Conservation (phyloP, 92 coral and sea anemone species). For the Micromussa lordhowensis region DNA sequence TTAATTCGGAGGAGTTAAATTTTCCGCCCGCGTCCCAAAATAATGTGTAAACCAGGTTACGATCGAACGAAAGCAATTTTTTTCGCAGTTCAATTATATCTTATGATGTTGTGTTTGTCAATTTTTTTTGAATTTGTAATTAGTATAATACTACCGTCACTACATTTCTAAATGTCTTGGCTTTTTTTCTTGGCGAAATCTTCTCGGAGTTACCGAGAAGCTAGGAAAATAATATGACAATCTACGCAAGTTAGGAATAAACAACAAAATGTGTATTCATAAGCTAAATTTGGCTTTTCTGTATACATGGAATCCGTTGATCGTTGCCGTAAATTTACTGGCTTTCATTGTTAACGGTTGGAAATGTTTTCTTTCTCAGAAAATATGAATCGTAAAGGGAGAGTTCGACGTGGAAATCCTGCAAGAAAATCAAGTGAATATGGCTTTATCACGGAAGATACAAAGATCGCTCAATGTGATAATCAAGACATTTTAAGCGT, state of each 20-base stretch:
- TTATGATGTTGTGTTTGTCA: constrained; percentile 21
- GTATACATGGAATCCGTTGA: not conserved
- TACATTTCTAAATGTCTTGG: not conserved
- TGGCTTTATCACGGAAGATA: constrained; percentile 14
- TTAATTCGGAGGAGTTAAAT: too few relatives aligned
- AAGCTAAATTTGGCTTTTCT: constrained; percentile 24
- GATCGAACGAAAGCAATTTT: constrained; percentile 6
- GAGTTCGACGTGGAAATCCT: constrained; percentile 14
- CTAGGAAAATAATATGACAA: not conserved
- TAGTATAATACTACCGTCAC: constrained; percentile 5
- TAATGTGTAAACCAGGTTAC: not conserved
- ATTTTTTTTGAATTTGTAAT: constrained; percentile 20
- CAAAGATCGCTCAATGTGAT: constrained; percentile 20
- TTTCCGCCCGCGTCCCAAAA: not conserved
- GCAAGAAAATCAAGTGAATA: constrained; percentile 31
- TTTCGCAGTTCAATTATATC: constrained; percentile 2
- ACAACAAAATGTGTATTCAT: constrained; percentile 34
- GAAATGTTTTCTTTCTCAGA: constrained; percentile 11
- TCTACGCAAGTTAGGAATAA: not conserved
- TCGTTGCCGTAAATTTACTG: not conserved
- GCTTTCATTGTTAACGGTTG: not conserved
- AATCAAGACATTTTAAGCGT: constrained; percentile 31
- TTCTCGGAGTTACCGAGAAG: not conserved
- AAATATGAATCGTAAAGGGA: constrained; percentile 45
- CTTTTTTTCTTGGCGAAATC: not conserved